Base-by-base conservation (phyloP, 2,797 vertebrate genomes). In the Heteromormyrus szaboi region DNA sequence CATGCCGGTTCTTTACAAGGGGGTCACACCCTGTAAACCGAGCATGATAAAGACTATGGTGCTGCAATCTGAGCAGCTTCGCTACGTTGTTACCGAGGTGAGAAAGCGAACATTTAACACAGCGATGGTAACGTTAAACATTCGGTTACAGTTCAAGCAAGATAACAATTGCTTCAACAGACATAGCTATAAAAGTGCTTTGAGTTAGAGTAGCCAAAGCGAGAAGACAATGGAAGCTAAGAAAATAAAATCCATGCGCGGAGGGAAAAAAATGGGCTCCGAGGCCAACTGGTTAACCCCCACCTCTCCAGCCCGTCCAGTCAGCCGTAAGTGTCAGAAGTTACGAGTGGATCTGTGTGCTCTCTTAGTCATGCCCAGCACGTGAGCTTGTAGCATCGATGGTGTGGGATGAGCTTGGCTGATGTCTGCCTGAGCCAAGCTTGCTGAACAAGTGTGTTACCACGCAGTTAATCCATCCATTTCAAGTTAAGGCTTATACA, bases 41-140 rank as follows among this genome's bases (percentile, higher is more conserved):
- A 93, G 89, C 0, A 88, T 93, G 72, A 96, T 99, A 89, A 99
- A 97, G 93, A 91, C 0, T 88, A 93, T 95, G 68, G 97, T 99
- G 90, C 96, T 99, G 0, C 95, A 94, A 51, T 99, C 98, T 0
- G 97, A 97, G 81, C 96, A 97, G 90, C 92, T 99, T 46, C 95
- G 91, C 25, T 97, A 97, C 83, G 96, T 98, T 91, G 96, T 99
- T 91, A 94, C 89, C 56, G 96, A 99, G 98, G 98, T 99, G 89
- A 92, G 94, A 88, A 54, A 87, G 89, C 5, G 33, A 17, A 44
- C 72, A 44, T 79, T 79, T 79, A 44, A 19, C 19, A 81, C 37
- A 41, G 19, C 37, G 6, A 9, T 44, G 17, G 14, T 79, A 79
- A 79, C 41, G 19, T 41, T 81, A 81, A 46, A 46, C 3, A 37